phyloP scores from a whole-genome alignment of 1,140 invertebrate species.

The Subanguina moxae region DNA sequence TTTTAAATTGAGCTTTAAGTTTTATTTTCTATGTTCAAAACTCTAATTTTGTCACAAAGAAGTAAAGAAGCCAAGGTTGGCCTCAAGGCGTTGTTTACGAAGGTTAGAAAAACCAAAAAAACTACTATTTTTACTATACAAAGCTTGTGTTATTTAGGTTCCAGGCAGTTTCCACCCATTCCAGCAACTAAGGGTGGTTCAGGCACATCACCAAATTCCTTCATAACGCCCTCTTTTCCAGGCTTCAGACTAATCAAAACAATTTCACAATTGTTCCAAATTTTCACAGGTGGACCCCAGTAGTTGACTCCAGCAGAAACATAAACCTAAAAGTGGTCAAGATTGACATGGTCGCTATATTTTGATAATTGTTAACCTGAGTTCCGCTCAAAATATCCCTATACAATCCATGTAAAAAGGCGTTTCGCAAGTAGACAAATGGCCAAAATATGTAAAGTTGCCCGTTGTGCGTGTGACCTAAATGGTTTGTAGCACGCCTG shows the following conservation, averaged over 20 bases:
- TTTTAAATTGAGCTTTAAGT: too few species aligned
- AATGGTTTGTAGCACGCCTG: slow-evolving; percentile 7
- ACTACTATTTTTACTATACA: too few species aligned
- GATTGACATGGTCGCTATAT: background rate
- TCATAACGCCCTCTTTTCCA: background rate
- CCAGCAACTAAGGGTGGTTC: background rate
- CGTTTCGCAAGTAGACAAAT: slow-evolving; percentile 24
- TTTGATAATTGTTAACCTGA: background rate
- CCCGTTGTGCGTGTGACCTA: slow-evolving; percentile 37
- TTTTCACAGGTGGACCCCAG: slow-evolving; percentile 31
- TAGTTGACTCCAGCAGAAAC: slow-evolving; percentile 41
- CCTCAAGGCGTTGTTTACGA: too few species aligned
- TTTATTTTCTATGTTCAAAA: too few species aligned
- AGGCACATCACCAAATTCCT: slow-evolving; percentile 1
- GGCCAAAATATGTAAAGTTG: slow-evolving; percentile 37
- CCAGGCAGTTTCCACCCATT: background rate
- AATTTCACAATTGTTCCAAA: slow-evolving; percentile 18
- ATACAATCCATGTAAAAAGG: slow-evolving; percentile 35
- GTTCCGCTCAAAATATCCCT: slow-evolving; percentile 16
- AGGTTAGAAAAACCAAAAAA: too few species aligned
- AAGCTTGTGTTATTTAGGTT: background rate
- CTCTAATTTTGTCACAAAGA: too few species aligned
- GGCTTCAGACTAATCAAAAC: slow-evolving; percentile 6
- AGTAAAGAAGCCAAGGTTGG: too few species aligned
- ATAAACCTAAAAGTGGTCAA: slow-evolving; percentile 10